Conservation (phyloP, 2,888 invertebrate genomes). For the Acrobasis consociella region DNA sequence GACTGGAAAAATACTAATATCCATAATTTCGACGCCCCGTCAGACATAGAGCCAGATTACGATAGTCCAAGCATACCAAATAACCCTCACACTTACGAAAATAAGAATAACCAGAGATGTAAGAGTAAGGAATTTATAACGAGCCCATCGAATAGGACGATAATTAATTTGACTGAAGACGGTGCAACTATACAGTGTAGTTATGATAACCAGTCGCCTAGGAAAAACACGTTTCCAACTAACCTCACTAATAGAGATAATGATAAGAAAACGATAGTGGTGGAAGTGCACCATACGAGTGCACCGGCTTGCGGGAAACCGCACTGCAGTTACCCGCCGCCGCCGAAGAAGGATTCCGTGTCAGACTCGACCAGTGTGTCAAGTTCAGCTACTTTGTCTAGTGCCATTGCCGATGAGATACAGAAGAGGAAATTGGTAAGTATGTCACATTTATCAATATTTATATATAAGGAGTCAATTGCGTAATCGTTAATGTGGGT, state of each 20-base stretch:
- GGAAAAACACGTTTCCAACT: conserved; percentile 60
- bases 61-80: conserved; percentile 77
- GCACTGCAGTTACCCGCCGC: conserved; percentile 59
- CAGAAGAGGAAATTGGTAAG: conserved; percentile 68
- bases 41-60: conserved; percentile 76
- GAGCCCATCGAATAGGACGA: conserved; percentile 85
- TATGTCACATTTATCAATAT: conserved; percentile 28
- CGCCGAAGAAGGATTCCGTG: conserved; percentile 52
- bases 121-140: conserved; percentile 62
- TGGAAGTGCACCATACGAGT: conserved; percentile 86
- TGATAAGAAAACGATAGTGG: conserved; percentile 86
- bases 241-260: conserved; percentile 61
- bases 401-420: conserved; percentile 79
- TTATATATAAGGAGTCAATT: background rate
- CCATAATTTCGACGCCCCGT: conserved; percentile 76
- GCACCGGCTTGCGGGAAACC: conserved; percentile 58
- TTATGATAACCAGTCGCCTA: conserved; percentile 72
- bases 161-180: conserved; percentile 87
- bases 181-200: conserved; percentile 88
- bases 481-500: background rate
- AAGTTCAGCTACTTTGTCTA: conserved; percentile 71
- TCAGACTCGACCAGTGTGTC: conserved; percentile 63
- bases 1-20: conserved; percentile 79
- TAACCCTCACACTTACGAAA: conserved; percentile 73
- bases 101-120: conserved; percentile 57